phyloP scores from a whole-genome alignment of 1,140 invertebrate species.

The Philotrypesis tridentata region DNA sequence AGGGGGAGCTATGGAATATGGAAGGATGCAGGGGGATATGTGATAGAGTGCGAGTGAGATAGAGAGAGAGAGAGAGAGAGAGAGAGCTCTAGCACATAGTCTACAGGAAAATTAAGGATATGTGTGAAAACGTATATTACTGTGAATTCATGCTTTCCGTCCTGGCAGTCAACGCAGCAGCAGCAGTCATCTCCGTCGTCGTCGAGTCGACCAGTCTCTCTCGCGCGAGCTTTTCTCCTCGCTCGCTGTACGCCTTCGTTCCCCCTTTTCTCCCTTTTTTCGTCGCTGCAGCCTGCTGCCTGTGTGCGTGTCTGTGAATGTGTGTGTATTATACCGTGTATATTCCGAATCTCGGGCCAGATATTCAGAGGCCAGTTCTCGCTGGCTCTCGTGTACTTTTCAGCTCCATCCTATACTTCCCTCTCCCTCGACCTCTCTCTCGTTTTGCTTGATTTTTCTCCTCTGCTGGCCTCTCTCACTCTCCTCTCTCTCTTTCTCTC shows the following conservation, averaged over 20 bases:
- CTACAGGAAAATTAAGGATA: neutral
- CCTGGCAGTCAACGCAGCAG: neutral
- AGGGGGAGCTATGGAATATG: neutral
- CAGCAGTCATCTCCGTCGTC: neutral
- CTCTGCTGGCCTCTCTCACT: conserved; percentile 33
- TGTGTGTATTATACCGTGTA: neutral
- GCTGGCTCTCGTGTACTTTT: conserved; percentile 15
- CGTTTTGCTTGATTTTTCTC: conserved; percentile 51
- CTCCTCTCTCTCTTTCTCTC: conserved; percentile 36
- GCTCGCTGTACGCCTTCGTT: neutral
- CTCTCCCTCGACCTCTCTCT: neutral
- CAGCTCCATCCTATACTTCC: conserved; percentile 25
- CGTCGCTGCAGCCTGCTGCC: neutral
- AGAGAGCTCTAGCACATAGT: neutral
- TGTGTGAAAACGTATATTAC: neutral
- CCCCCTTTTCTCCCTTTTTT: neutral
- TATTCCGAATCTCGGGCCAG: neutral
- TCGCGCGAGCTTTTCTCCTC: conserved; percentile 1
- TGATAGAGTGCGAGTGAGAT: neutral
- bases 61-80: neutral
- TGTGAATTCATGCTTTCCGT: conserved; percentile 29
- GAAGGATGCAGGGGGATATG: neutral
- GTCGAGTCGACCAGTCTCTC: neutral
- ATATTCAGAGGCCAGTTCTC: conserved; percentile 16
- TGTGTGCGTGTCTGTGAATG: no score